Evolutionary conservation across 2,888 invertebrate genomes (phyloP).

Genomic region (Sialis fuliginosa): DNA sequence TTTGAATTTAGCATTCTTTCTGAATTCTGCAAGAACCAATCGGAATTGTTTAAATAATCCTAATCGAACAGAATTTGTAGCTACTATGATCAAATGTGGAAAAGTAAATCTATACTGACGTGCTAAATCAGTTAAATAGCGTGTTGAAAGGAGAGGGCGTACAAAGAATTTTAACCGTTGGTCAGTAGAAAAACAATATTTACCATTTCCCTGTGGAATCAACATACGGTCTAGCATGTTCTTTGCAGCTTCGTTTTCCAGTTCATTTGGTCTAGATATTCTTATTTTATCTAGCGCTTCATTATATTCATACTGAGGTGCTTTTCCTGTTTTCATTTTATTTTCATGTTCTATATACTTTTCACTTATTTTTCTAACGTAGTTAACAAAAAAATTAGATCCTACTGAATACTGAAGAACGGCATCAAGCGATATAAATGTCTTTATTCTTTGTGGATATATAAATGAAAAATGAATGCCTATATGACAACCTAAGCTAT

Average conservation of each 20-base stretch:
- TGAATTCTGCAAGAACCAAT: slow-evolving; percentile 12
- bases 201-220: slow-evolving; percentile 22
- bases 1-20: slow-evolving; percentile 14
- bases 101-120: slow-evolving; percentile 18
- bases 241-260: slow-evolving; percentile 29
- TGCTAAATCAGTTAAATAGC: slow-evolving; percentile 21
- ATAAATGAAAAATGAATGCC: slow-evolving; percentile 21
- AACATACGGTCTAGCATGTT: slow-evolving; percentile 29
- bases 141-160: slow-evolving; percentile 21
- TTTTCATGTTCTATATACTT: slow-evolving; percentile 18
- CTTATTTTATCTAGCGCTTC: slow-evolving; percentile 29
- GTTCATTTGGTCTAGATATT: slow-evolving; percentile 20
- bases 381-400: slow-evolving; percentile 13
- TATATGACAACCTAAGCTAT: slow-evolving; percentile 32
- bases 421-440: slow-evolving; percentile 27
- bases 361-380: slow-evolving; percentile 22
- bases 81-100: slow-evolving; percentile 21
- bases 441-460: slow-evolving; percentile 25
- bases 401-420: slow-evolving; percentile 16
- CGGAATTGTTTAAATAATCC: slow-evolving; percentile 11
- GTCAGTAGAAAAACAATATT: slow-evolving; percentile 36
- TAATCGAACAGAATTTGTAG: slow-evolving; percentile 7
- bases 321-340: slow-evolving; percentile 12
- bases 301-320: slow-evolving; percentile 24
- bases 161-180: slow-evolving; percentile 26